phyloP scores from a whole-genome alignment of 2,797 vertebrate genomes.

The Falco concolor region DNA sequence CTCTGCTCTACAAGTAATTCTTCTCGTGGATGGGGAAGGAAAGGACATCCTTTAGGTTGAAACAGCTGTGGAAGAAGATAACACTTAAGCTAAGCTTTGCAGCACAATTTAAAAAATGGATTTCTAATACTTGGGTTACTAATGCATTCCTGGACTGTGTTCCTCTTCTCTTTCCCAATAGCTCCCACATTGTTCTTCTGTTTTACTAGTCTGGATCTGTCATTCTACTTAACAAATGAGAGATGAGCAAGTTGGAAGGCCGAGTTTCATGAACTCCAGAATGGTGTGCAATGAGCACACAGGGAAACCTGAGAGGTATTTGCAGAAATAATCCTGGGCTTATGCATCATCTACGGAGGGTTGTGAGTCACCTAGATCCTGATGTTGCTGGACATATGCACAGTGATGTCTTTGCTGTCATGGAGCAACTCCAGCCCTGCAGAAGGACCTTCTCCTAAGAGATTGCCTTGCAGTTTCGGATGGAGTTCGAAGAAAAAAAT shows the following conservation, averaged over 20 bases:
- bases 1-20: not conserved
- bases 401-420: not conserved
- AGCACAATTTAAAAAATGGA: not conserved
- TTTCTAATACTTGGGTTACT: slow-evolving; percentile 26
- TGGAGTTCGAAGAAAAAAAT: not conserved
- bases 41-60: not conserved
- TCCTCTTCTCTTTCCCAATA: slow-evolving; percentile 19
- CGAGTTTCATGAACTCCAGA: not conserved
- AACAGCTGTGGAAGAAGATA: slow-evolving; percentile 27
- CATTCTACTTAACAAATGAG: slow-evolving; percentile 30
- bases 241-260: not conserved
- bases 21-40: not conserved
- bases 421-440: not conserved
- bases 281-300: not conserved
- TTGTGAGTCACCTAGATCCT: not conserved
- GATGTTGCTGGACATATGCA: not conserved
- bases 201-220: slow-evolving; percentile 48
- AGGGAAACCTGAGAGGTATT: slow-evolving; percentile 2
- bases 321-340: slow-evolving; percentile 15
- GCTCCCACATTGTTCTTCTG: slow-evolving; percentile 5
- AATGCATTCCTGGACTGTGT: slow-evolving; percentile 41
- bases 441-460: not conserved
- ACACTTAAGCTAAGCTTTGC: slow-evolving; percentile 20
- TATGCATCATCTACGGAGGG: not conserved
- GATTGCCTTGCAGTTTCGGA: not conserved